Evolutionary conservation across 2,797 vertebrate genomes (phyloP).

Genomic region (Sebastes wilsoni): DNA sequence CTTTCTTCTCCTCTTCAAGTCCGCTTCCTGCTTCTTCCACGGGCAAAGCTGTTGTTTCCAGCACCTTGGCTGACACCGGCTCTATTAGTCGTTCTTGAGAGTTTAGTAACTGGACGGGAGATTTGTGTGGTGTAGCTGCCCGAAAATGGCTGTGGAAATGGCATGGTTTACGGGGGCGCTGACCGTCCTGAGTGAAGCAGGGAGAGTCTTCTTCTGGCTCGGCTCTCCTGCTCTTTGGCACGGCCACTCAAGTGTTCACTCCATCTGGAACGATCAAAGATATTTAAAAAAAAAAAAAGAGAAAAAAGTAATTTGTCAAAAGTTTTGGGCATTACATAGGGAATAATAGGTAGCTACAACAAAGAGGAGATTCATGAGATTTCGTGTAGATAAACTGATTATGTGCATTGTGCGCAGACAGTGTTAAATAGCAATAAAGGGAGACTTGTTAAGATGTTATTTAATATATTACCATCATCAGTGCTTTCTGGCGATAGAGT

Average conservation of each 20-base stretch:
- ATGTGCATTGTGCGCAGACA: constrained; percentile 1
- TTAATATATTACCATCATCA: constrained; percentile 21
- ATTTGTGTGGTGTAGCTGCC: constrained; percentile 33
- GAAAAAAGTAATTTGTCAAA: background rate
- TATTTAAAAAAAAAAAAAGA: background rate
- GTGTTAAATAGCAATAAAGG: constrained; percentile 2
- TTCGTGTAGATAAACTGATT: constrained; percentile 1
- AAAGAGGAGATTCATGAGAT: constrained; percentile 6
- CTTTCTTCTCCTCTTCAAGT: constrained; percentile 17
- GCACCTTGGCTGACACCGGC: constrained; percentile 35
- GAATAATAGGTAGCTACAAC: background rate
- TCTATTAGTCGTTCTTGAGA: constrained; percentile 20
- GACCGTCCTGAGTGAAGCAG: constrained; percentile 2
- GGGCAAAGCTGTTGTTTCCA: constrained; percentile 1
- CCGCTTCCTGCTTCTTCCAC: background rate
- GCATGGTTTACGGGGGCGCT: background rate
- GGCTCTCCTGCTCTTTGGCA: constrained; percentile 15
- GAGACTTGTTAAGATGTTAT: constrained; percentile 14
- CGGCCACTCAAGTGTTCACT: background rate
- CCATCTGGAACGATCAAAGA: background rate
- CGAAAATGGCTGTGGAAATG: constrained; percentile 12
- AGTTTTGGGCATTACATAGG: background rate
- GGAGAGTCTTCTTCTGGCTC: constrained; percentile 6
- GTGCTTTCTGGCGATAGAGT: constrained; percentile 12
- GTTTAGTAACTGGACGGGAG: constrained; percentile 27